These are phyloP conservation scores for Limnephilus auricula DNA, from an alignment of 2,888 invertebrate species.

Conservation along the genomic window DNA sequence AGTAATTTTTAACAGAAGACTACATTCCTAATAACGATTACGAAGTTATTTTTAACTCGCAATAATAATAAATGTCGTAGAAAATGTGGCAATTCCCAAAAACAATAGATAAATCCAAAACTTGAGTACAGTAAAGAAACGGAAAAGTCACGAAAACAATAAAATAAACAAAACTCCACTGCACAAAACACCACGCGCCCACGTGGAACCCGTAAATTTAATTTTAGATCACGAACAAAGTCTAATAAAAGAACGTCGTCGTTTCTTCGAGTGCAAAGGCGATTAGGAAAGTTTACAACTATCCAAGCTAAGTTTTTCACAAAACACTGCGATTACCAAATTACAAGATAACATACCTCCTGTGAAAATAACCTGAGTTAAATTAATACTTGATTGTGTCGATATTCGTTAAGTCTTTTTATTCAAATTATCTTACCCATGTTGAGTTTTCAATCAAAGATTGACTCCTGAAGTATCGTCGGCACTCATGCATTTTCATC, in stretches of 20 bases:
- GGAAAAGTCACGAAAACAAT: not conserved
- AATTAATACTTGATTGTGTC: not conserved
- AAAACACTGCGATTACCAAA: not conserved
- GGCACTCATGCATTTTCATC: slow-evolving; percentile 45
- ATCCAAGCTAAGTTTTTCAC: not conserved
- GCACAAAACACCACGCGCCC: not conserved
- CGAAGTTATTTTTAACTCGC: not conserved
- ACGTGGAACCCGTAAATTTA: slow-evolving; percentile 32
- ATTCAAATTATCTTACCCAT: slow-evolving; percentile 31
- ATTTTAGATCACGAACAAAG: slow-evolving; percentile 18
- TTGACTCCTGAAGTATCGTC: slow-evolving; percentile 48
- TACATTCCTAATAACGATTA: not conserved
- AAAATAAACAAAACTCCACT: not conserved
- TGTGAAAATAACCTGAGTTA: not conserved
- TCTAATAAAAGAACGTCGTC: slow-evolving; percentile 10
- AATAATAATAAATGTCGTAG: not conserved
- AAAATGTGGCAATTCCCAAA: not conserved
- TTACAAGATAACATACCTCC: not conserved
- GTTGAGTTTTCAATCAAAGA: slow-evolving; percentile 53
- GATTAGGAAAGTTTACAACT: not conserved
- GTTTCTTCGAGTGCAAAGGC: not conserved
- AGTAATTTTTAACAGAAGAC: not conserved
- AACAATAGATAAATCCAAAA: not conserved
- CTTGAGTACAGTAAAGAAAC: not conserved
- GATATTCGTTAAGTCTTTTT: not conserved